Percentiles rank a stretch among this genome's conserved stretches.
phyloP scores from a whole-genome alignment of 2,888 invertebrate species.

The Mystacides longicornis region DNA sequence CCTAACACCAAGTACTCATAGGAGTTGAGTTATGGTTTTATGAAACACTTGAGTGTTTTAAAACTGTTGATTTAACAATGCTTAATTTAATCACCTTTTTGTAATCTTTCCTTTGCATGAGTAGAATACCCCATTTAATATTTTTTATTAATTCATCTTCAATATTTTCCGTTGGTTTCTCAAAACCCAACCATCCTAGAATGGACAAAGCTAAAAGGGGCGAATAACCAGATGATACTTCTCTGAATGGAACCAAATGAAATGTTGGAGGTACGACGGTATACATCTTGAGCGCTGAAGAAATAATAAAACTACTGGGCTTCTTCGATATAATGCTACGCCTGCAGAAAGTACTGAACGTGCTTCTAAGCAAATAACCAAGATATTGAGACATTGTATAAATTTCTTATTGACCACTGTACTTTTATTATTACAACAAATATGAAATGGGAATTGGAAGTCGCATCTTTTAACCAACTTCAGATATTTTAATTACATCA shows the following conservation, averaged over 20 bases:
- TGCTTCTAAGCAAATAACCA: neutral
- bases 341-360: neutral
- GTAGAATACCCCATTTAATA: slow-evolving; percentile 71
- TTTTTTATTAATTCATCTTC: slow-evolving; percentile 67
- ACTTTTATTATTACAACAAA: no score
- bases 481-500: no score
- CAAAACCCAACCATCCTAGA: slow-evolving; percentile 11
- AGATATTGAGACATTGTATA: neutral
- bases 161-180: slow-evolving; percentile 50
- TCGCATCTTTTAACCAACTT: no score
- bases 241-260: neutral
- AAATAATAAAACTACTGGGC: neutral
- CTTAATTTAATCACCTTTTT: slow-evolving; percentile 39
- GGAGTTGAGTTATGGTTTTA: no score
- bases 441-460: no score
- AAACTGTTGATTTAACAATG: no score
- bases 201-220: slow-evolving; percentile 7
- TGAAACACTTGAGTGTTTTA: no score
- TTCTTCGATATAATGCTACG: neutral
- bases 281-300: no score
- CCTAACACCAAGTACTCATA: no score
- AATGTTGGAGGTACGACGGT: neutral
- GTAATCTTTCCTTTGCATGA: slow-evolving; percentile 59
- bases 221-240: neutral
- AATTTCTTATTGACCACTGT: no score